Evolutionary conservation across 2,888 invertebrate species (phyloP).

Genomic region (Diaprepes abbreviatus): DNA sequence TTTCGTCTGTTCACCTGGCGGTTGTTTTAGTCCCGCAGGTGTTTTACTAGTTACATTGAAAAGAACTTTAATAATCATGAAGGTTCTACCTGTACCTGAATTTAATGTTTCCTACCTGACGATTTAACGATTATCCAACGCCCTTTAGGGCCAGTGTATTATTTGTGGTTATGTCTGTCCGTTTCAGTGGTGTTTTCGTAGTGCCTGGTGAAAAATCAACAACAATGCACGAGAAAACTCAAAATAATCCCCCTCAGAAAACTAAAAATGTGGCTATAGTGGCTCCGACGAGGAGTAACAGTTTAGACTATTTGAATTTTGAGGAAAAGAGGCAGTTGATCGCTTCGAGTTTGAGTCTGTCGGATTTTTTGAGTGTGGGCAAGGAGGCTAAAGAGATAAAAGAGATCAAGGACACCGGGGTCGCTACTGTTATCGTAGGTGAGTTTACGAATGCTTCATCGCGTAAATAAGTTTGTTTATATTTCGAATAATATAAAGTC

Average conservation of each 20-base stretch:
- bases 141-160: slow-evolving; percentile 14
- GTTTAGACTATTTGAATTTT: slow-evolving; percentile 91
- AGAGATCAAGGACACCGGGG: slow-evolving; percentile 61
- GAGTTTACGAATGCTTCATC: slow-evolving; percentile 53
- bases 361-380: slow-evolving; percentile 75
- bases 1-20: slow-evolving; percentile 38
- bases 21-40: slow-evolving; percentile 29
- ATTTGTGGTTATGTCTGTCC: slow-evolving; percentile 58
- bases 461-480: not conserved
- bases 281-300: slow-evolving; percentile 82
- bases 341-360: slow-evolving; percentile 88
- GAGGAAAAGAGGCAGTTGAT: slow-evolving; percentile 92
- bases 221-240: slow-evolving; percentile 59
- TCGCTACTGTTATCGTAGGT: slow-evolving; percentile 64
- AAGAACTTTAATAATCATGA: slow-evolving; percentile 29
- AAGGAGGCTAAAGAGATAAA: slow-evolving; percentile 61
- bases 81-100: slow-evolving; percentile 20
- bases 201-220: slow-evolving; percentile 55
- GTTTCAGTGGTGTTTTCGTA: slow-evolving; percentile 60
- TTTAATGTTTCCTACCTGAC: slow-evolving; percentile 32
- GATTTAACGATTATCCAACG: not conserved
- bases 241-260: slow-evolving; percentile 41
- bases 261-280: slow-evolving; percentile 74
- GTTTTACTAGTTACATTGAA: slow-evolving; percentile 14
- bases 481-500: no score